Conservation (phyloP, 23 tunicate genomes). For the Styela clava region DNA sequence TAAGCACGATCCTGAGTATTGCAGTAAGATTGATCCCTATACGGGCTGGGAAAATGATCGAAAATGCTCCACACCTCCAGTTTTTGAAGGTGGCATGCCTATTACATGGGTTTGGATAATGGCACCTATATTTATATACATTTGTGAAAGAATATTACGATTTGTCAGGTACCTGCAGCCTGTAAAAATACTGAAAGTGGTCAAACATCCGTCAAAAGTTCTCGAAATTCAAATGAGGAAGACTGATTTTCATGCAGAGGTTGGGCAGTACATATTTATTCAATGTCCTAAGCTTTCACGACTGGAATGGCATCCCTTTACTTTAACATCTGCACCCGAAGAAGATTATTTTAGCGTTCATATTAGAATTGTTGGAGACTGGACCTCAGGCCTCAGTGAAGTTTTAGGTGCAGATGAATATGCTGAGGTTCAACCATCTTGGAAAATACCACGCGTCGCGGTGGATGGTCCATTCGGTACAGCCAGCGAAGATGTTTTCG, state of each 20-base stretch:
- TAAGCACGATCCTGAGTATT: conserved; percentile 41
- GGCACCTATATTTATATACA: conserved; percentile 67
- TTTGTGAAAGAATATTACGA: conserved; percentile 80
- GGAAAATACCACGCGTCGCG: conserved; percentile 89
- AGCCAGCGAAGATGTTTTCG: conserved; percentile 96
- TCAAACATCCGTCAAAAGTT: conserved; percentile 94
- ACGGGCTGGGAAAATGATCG: conserved; percentile 32
- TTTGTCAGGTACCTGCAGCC: conserved; percentile 58
- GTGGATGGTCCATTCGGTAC: conserved; percentile 99
- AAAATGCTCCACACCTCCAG: conserved; percentile 56
- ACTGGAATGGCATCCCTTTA: conserved; percentile 99
- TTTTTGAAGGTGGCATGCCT: conserved; percentile 71
- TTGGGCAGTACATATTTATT: conserved; percentile 93
- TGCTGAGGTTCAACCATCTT: conserved; percentile 61
- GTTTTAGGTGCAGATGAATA: conserved; percentile 69
- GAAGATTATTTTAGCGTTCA: conserved; percentile 96
- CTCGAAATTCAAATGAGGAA: conserved; percentile 96
- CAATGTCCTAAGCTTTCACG: conserved; percentile 71
- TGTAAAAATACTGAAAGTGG: conserved; percentile 77
- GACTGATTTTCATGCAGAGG: conserved; percentile 76
- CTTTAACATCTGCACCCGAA: conserved; percentile 97
- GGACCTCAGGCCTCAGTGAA: conserved; percentile 67
- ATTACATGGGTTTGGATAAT: conserved; percentile 93
- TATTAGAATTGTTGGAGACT: conserved; percentile 89
- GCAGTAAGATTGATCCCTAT: conserved; percentile 25